Base-by-base conservation (phyloP, 2,113 vertebrate genomes). In the Elephantulus edwardii region DNA sequence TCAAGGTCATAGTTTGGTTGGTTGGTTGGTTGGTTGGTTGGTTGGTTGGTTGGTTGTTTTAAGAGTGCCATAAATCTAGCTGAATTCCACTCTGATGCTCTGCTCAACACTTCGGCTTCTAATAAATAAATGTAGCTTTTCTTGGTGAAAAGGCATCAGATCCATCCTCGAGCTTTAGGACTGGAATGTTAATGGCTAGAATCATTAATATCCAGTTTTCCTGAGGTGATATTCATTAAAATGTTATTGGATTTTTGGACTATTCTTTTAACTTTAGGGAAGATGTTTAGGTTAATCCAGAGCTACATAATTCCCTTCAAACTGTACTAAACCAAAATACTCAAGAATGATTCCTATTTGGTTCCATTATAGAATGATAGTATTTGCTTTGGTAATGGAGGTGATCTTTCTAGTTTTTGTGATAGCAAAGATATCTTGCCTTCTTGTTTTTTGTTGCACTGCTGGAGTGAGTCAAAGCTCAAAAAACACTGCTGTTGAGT, bases 71-170 rank as follows among this genome's bases (percentile, higher is more conserved):
- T 46, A 71, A 92, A 89, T 81, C 78, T 66, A 85, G n/a, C 1
- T 38, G 46, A 91, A 91, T 89, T 91, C 40, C 71, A 77, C 42
- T 77, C 64, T 60, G 58, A 94, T 56, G n/a, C 62, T 93, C 88
- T 92, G 76, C 81, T 92, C 35, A 84, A 46, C 35, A 66, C 83
- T 58, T 75, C 44, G 20, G 50, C 42, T 90, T 76, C 82, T 83
- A 77, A 66, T 83, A 85, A 91, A 84, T 89, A 58, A 75, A 20
- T 56, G n/a, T 13, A 86, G 78, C 56, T 92, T 92, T 93, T 91
- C 52, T 56, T 70, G 40, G 35, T 85, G 77, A 76, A 72, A 85
- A 28, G 52, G 35, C n/a, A 44, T 30, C 26, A 80, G 84, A 79
- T 52, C 30, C 66, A 85, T 84, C 77, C n/a, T 91, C 24, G 75